phyloP scores from a whole-genome alignment of 35 echinoderm and acorn worm species.

The Ptychodera flava region DNA sequence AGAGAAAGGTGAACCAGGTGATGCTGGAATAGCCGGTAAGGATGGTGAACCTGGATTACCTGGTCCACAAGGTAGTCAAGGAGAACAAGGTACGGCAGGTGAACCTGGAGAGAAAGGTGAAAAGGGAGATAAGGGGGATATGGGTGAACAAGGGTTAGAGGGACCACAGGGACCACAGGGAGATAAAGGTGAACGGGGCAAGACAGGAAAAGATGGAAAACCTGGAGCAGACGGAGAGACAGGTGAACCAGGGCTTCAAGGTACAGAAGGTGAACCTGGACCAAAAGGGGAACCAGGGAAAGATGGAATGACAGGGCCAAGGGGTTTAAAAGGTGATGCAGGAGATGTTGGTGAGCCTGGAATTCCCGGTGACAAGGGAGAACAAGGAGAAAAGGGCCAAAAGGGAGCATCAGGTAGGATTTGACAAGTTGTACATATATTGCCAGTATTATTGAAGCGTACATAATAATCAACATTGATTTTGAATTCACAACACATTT shows the following conservation, averaged over 20 bases:
- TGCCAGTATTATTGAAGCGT: too few species aligned
- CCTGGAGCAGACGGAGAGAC: neutral
- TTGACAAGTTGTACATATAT: too few species aligned
- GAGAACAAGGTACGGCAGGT: neutral
- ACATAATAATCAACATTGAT: too few species aligned
- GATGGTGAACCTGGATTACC: neutral
- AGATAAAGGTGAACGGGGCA: neutral
- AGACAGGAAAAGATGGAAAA: neutral
- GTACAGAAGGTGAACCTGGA: neutral
- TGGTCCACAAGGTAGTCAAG: neutral
- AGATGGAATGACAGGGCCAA: too few species aligned
- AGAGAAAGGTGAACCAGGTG: neutral
- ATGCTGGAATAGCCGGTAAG: neutral
- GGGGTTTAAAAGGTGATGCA: too few species aligned
- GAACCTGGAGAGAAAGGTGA: neutral
- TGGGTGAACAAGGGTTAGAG: neutral
- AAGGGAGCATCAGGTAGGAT: neutral
- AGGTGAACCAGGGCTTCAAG: too few species aligned
- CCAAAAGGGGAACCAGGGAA: neutral
- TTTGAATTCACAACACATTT: too few species aligned
- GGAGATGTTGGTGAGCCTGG: neutral
- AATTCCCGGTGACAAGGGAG: neutral
- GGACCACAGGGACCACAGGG: neutral
- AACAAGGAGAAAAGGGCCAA: neutral
- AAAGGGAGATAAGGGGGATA: neutral